Evolutionary conservation across 2,888 invertebrate species (phyloP), one percentile per base, ranked within the genome.

Genomic region (Tipula unca): DNA sequence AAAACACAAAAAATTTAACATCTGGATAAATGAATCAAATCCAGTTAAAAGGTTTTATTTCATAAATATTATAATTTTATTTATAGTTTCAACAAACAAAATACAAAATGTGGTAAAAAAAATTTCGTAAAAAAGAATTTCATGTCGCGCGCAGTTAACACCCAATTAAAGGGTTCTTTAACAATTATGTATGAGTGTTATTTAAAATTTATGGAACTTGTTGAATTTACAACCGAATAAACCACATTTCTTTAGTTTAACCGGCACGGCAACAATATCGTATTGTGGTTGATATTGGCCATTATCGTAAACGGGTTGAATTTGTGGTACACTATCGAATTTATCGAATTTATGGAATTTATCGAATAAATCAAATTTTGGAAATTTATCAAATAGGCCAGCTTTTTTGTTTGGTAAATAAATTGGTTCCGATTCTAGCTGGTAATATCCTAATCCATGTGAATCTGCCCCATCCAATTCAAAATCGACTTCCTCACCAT

Each of bases 201-300:
- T 10, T 39, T 39, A 39, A 25, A 10, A 69, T 13, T 25, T 13
- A 25, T 25, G 1, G 13, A 29, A 25, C 14, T 42, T 85, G 14
- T 29, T 14, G n/a, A 48, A 86, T 86, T 86, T 87, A 86, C 84
- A 86, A 86, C 85, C 85, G 85, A 69, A 82, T 86, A 69, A 85
- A 85, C 86, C 86, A 69, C 42, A 86, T 85, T 69, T 85, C 86
- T 86, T 32, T 29, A 85, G 29, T n/a, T 85, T 20, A 29, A 85
- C 29, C 5, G 85, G 85, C n/a, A 48, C 36, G n/a, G 29, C 85
- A 1, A 85, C 29, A 84, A 87, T 87, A 86, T 87, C 87, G 86
- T 86, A 13, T 13, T 69, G 25, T 10, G 6, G 10, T 3, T 20
- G 69, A 13, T 69, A 20, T 25, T 69, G 69, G 3, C 25, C 69